Conservation (phyloP, 2,113 vertebrate species). For the Bubalus kerabau region DNA sequence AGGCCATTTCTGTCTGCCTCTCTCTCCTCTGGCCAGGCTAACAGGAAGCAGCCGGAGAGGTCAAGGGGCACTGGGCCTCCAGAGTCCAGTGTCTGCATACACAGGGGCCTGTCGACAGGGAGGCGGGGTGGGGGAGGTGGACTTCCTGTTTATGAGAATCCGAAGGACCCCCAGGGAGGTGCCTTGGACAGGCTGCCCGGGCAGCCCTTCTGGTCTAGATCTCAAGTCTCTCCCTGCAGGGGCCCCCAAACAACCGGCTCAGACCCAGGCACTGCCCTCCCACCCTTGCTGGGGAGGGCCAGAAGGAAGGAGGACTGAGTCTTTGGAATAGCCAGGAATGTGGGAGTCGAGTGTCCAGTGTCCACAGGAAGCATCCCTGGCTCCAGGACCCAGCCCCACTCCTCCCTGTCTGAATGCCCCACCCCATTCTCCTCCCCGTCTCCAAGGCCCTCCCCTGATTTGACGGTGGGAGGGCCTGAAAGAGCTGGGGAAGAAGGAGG, state of each 20-base stretch:
- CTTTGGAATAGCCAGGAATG: conserved; percentile 32
- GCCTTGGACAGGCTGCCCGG: neutral
- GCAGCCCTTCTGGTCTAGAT: neutral
- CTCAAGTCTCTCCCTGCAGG: neutral
- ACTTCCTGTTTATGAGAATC: conserved; percentile 54
- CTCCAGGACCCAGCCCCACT: neutral
- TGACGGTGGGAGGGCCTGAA: neutral
- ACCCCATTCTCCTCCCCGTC: neutral
- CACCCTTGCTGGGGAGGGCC: neutral
- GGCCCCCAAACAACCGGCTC: neutral
- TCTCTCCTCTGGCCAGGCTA: conserved; percentile 13
- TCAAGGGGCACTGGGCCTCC: neutral
- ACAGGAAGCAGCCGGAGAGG: conserved; percentile 21
- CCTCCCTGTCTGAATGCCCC: neutral
- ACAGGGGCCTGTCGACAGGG: neutral
- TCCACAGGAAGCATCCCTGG: conserved; percentile 30
- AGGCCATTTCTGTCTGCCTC: neutral
- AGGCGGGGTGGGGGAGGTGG: neutral
- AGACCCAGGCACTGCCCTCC: neutral
- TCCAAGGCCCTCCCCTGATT: neutral
- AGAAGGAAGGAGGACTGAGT: conserved; percentile 7
- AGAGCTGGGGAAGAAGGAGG: neutral
- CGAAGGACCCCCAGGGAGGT: conserved; percentile 14
- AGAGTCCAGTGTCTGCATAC: neutral
- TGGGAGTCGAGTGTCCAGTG: conserved; percentile 32